A percentile compares a stretch with the other conserved stretches of the same genome.
These are phyloP conservation scores for Eretmocerus hayati DNA, from an alignment of 2,888 invertebrate genomes.

Conservation along the genomic window DNA sequence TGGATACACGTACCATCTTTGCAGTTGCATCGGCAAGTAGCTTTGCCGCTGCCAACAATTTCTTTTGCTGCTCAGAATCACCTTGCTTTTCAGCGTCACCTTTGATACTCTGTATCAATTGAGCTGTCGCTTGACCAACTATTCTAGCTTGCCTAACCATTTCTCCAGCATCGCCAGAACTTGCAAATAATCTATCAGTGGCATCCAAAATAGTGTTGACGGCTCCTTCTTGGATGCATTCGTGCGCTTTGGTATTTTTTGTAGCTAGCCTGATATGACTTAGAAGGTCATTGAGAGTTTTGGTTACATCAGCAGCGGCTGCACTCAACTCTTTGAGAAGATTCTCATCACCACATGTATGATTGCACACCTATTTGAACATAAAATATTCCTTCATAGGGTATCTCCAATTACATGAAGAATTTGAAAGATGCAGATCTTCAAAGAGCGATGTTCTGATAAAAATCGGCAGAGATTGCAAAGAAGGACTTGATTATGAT, in stretches of 20 bases:
- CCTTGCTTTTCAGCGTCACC: conserved; percentile 85
- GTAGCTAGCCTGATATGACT: conserved; percentile 76
- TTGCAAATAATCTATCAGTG: conserved; percentile 79
- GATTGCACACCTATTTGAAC: conserved; percentile 59
- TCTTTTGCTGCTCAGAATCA: conserved; percentile 81
- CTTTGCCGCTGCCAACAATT: conserved; percentile 90
- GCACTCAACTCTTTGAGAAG: conserved; percentile 67
- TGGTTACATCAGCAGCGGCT: conserved; percentile 83
- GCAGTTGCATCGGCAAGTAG: conserved; percentile 93
- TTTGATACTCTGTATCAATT: conserved; percentile 89
- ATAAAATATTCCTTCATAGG: too few relatives aligned
- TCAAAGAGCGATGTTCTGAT: too few relatives aligned
- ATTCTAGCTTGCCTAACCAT: conserved; percentile 91
- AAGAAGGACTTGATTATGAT: too few relatives aligned
- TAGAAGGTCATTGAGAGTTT: conserved; percentile 80
- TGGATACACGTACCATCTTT: too few relatives aligned
- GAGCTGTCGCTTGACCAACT: conserved; percentile 89
- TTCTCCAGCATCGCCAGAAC: conserved; percentile 80
- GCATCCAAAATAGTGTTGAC: conserved; percentile 87
- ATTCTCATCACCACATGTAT: conserved; percentile 61
- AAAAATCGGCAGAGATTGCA: too few relatives aligned
- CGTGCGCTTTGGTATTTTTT: conserved; percentile 57
- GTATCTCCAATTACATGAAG: too few relatives aligned
- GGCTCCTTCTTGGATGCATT: conserved; percentile 61
- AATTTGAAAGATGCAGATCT: too few relatives aligned